Conservation (phyloP, 2,888 invertebrate species). For the Chrysolina americana region DNA sequence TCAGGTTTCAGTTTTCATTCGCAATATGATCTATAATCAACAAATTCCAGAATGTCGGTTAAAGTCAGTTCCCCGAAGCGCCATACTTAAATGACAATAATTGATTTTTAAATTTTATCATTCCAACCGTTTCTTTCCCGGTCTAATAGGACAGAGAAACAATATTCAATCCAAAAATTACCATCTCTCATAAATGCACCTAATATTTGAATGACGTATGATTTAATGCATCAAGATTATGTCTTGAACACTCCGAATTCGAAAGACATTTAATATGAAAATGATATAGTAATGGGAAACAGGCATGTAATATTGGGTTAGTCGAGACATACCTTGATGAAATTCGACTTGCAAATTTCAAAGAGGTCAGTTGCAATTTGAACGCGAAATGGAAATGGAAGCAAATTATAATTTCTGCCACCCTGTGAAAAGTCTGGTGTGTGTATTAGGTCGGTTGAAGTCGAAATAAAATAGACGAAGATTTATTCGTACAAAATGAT, state of each 20-base stretch:
- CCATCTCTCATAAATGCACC: constrained; percentile 13
- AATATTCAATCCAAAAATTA: constrained; percentile 7
- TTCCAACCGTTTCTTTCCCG: constrained; percentile 4
- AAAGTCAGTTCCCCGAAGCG: not conserved
- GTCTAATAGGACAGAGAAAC: not conserved
- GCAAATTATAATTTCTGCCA: constrained; percentile 52
- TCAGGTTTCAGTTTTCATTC: not conserved
- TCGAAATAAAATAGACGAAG: not conserved
- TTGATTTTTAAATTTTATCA: constrained; percentile 19
- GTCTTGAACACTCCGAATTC: constrained; percentile 39
- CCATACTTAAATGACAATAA: constrained; percentile 18
- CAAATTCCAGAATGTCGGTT: constrained; percentile 5
- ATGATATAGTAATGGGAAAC: constrained; percentile 44
- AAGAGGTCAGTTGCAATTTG: constrained; percentile 50
- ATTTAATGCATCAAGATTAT: constrained; percentile 38
- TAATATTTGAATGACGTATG: constrained; percentile 37
- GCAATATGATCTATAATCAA: constrained; percentile 1
- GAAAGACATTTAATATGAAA: constrained; percentile 49
- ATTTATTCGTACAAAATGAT: too few relatives aligned
- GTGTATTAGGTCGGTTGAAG: constrained; percentile 5
- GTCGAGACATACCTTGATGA: constrained; percentile 41
- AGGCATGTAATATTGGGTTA: constrained; percentile 41
- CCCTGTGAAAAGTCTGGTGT: not conserved
- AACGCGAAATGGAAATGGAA: constrained; percentile 51
- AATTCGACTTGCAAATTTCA: constrained; percentile 48